These are phyloP conservation scores for Eucera pruinosa DNA, from an alignment of 2,888 invertebrate species.

Conservation along the genomic window DNA sequence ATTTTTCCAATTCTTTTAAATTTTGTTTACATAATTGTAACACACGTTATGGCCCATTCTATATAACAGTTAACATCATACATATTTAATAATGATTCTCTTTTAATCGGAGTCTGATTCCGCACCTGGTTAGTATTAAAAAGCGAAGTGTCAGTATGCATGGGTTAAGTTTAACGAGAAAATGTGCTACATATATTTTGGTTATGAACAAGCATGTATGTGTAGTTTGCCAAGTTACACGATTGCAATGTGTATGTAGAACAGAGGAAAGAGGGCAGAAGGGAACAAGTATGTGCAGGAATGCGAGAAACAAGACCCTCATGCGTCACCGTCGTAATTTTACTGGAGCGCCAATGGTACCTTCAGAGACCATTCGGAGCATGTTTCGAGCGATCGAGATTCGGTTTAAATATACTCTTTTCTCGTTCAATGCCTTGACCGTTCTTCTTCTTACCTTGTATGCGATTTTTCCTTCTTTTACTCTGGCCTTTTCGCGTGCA, in stretches of 20 bases:
- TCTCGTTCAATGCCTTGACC: not conserved
- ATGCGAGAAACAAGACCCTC: constrained; percentile 1
- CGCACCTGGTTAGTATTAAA: no score
- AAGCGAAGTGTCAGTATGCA: no score
- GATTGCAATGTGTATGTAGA: not conserved
- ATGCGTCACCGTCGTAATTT: constrained; percentile 1
- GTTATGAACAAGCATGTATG: no score
- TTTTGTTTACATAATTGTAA: no score
- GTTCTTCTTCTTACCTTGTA: not conserved
- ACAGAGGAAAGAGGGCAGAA: not conserved
- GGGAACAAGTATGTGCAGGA: constrained; percentile 14
- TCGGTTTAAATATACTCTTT: not conserved
- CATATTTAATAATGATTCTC: no score
- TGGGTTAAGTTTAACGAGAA: not conserved
- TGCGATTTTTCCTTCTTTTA: constrained; percentile 14
- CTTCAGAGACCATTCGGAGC: not conserved
- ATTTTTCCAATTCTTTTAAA: no score
- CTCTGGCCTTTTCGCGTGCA: constrained; percentile 10
- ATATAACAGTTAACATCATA: no score
- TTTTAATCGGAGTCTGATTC: no score
- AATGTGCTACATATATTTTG: not conserved
- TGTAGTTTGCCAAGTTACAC: not conserved
- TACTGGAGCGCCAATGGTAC: not conserved
- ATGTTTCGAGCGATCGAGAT: not conserved
- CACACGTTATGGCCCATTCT: no score